Percentiles rank a stretch among this genome's conserved stretches.
phyloP scores from a whole-genome alignment of 2,113 vertebrate genomes.

The Coregonus clupeaformis region DNA sequence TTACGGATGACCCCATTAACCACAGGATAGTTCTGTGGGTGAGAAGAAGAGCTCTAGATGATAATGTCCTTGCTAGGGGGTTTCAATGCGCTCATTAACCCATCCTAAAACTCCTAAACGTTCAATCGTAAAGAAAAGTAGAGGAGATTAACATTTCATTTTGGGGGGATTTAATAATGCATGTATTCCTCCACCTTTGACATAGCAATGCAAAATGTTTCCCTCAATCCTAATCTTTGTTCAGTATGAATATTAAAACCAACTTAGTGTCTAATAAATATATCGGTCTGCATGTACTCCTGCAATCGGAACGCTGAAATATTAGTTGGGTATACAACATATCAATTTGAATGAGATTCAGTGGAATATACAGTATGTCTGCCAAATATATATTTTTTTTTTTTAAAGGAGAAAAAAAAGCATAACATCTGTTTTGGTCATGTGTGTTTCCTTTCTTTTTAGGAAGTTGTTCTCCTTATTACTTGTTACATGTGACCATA shows the following conservation, averaged over 20 bases:
- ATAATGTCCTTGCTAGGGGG: conserved; percentile 2
- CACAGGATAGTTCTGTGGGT: background rate
- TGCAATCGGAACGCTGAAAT: background rate
- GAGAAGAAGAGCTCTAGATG: conserved; percentile 20
- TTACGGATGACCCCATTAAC: conserved; percentile 30
- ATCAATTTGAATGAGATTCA: too few species aligned
- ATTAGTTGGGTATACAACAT: too few species aligned
- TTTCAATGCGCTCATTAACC: background rate
- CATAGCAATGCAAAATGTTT: background rate
- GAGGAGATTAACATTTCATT: background rate
- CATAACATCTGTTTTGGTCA: too few species aligned
- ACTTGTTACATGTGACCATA: too few species aligned
- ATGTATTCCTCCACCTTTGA: background rate
- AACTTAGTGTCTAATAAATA: background rate
- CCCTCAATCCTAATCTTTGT: background rate
- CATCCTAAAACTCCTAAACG: background rate
- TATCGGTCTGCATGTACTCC: conserved; percentile 1
- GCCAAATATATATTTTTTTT: too few species aligned
- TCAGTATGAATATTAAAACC: background rate
- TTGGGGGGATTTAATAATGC: conserved; percentile 11
- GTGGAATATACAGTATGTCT: too few species aligned
- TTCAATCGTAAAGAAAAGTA: conserved; percentile 4
- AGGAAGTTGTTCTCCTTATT: too few species aligned
- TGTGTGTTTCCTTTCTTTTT: too few species aligned
- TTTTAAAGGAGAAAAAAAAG: too few species aligned